phyloP scores from a whole-genome alignment of 2,113 vertebrate genomes.

The Oncorhynchus kisutch region DNA sequence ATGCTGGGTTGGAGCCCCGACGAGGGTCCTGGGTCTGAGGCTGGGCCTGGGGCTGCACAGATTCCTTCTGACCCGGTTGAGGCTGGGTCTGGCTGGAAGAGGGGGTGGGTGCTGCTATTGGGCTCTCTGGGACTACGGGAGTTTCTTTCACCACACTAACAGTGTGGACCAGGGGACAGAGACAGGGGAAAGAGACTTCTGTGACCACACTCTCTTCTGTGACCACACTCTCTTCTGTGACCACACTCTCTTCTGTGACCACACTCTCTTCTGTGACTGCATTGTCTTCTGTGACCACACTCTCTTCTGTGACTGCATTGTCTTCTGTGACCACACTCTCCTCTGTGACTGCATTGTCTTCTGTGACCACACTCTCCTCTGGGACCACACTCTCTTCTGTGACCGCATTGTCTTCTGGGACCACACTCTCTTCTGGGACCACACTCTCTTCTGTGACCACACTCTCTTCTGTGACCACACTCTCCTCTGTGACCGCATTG shows the following conservation, averaged over 20 bases:
- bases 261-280: conserved; percentile 31
- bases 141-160: conserved; percentile 55
- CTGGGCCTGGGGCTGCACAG: conserved; percentile 31
- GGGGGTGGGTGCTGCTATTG: conserved; percentile 1
- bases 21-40: conserved; percentile 41
- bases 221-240: not conserved
- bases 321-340: conserved; percentile 27
- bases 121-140: conserved; percentile 34
- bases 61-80: conserved; percentile 38
- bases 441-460: not conserved
- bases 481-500: conserved; percentile 24
- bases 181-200: conserved; percentile 60
- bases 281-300: too few relatives aligned
- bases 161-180: conserved; percentile 64
- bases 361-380: conserved; percentile 21
- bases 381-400: conserved; percentile 27
- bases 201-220: conserved; percentile 29
- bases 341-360: conserved; percentile 15
- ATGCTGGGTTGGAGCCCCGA: conserved; percentile 70
- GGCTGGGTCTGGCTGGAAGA: conserved; percentile 36
- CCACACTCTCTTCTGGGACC: conserved; percentile 26
- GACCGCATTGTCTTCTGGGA: conserved; percentile 16
- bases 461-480: conserved; percentile 9
- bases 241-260: conserved; percentile 20
- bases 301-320: not conserved